These are phyloP conservation scores for Sebastes reedi DNA, from an alignment of 2,797 vertebrate genomes.

Conservation along the genomic window DNA sequence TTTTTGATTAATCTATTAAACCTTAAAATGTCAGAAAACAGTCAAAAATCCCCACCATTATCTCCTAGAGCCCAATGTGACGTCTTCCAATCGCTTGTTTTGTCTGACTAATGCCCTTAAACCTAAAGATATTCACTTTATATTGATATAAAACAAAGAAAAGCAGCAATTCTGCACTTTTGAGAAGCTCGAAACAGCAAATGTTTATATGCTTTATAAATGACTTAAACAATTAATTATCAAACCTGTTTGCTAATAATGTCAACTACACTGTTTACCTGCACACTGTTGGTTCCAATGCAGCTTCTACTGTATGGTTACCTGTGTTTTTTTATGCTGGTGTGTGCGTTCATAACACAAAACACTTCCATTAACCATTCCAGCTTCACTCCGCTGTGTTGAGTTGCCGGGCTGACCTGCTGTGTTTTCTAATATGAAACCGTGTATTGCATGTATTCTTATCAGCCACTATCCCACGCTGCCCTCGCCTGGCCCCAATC, in stretches of 20 bases:
- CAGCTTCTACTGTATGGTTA: not conserved
- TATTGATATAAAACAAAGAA: not conserved
- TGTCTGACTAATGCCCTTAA: not conserved
- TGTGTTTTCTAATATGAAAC: slow-evolving; percentile 70
- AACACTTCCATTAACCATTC: slow-evolving; percentile 19
- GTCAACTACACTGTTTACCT: not conserved
- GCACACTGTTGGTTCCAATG: not conserved
- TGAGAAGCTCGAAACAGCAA: not conserved
- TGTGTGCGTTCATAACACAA: not conserved
- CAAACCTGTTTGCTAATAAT: not conserved
- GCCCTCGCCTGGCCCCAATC: slow-evolving; percentile 56
- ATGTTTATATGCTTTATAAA: not conserved
- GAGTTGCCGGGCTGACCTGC: slow-evolving; percentile 36
- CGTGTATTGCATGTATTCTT: slow-evolving; percentile 55
- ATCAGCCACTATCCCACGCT: slow-evolving; percentile 52
- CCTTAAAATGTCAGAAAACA: not conserved
- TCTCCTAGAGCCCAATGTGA: not conserved
- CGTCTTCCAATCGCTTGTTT: not conserved
- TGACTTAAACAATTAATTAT: not conserved
- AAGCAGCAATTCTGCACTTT: not conserved
- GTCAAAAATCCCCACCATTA: not conserved
- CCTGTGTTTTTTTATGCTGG: not conserved
- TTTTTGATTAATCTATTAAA: not conserved
- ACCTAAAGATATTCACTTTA: not conserved
- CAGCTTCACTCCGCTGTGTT: slow-evolving; percentile 17